These are phyloP conservation scores for Catharus ustulatus DNA, from an alignment of 2,797 vertebrate species.

Conservation along the genomic window DNA sequence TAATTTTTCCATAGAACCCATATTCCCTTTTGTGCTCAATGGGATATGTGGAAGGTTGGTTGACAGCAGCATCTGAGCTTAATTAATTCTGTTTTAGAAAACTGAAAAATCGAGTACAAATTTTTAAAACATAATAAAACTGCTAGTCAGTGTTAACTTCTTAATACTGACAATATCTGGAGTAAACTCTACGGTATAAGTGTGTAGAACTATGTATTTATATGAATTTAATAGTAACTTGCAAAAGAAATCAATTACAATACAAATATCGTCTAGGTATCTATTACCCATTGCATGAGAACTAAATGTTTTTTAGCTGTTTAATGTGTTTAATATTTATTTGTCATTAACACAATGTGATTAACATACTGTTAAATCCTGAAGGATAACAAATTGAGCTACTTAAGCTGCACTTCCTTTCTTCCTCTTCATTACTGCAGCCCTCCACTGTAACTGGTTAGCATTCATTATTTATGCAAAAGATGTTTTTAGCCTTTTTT, in stretches of 20 bases:
- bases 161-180: neutral
- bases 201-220: neutral
- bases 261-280: neutral
- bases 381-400: neutral
- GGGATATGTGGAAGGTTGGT: neutral
- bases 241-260: neutral
- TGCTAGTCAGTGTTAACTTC: neutral
- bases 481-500: neutral
- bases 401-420: neutral
- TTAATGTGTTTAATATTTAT: constrained; percentile 31
- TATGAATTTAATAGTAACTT: neutral
- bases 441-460: neutral
- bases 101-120: neutral
- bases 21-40: neutral
- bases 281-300: neutral
- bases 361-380: constrained; percentile 30
- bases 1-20: neutral
- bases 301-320: constrained; percentile 4
- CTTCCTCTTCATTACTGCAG: neutral
- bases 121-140: neutral
- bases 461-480: neutral
- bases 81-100: neutral
- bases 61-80: neutral
- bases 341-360: constrained; percentile 20
- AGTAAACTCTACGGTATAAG: neutral